These are phyloP conservation scores for Drosophila villosipedis DNA, from an alignment of 2,888 invertebrate species.

Conservation along the genomic window DNA sequence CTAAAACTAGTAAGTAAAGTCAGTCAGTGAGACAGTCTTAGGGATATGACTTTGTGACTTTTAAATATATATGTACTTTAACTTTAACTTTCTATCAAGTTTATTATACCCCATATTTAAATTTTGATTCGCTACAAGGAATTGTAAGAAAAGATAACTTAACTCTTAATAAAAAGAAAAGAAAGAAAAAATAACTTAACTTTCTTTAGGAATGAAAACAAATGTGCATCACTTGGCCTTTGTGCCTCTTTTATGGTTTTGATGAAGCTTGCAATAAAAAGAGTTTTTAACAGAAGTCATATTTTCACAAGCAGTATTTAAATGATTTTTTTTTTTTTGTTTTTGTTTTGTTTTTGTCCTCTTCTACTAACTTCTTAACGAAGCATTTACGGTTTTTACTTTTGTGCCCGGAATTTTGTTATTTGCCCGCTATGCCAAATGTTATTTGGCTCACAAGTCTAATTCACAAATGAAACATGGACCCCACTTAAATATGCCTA, in stretches of 20 bases:
- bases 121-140: background rate
- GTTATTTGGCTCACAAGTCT: conserved; percentile 42
- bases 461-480: conserved; percentile 50
- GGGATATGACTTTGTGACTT: background rate
- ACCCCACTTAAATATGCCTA: conserved; percentile 43
- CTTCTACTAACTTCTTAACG: conserved; percentile 6
- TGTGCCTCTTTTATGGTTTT: background rate
- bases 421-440: conserved; percentile 6
- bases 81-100: background rate
- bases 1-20: background rate
- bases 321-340: conserved; percentile 4
- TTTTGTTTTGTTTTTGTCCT: background rate
- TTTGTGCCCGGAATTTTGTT: background rate
- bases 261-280: conserved; percentile 5
- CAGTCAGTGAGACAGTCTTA: background rate
- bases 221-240: conserved; percentile 16
- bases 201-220: conserved; percentile 6
- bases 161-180: conserved; percentile 1
- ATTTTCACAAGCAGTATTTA: conserved; percentile 7
- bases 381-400: conserved; percentile 3
- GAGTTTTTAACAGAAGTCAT: conserved; percentile 4
- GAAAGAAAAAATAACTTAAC: conserved; percentile 2
- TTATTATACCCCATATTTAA: background rate
- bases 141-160: background rate
- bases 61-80: background rate